phyloP scores from a whole-genome alignment of 2,888 invertebrate species.

The Epinotia demarniana region DNA sequence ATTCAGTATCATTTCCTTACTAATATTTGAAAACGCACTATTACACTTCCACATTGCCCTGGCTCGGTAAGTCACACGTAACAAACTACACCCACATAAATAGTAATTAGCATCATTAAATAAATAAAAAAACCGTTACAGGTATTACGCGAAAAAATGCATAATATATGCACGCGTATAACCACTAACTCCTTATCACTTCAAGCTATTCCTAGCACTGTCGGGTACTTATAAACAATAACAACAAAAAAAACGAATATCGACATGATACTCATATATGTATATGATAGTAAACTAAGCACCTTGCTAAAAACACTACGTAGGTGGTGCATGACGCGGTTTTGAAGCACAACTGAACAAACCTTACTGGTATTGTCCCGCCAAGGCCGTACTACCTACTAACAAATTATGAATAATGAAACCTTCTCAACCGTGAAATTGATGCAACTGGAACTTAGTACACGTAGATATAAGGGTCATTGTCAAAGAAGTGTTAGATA shows the following conservation, averaged over 20 bases:
- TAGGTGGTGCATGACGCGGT: constrained; percentile 78
- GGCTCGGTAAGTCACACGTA: background rate
- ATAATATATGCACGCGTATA: background rate
- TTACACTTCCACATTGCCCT: background rate
- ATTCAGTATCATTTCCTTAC: background rate
- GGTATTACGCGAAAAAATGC: no score
- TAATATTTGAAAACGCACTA: background rate
- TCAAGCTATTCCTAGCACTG: background rate
- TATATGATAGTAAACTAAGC: constrained; percentile 16
- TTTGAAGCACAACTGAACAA: constrained; percentile 68
- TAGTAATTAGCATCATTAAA: no score
- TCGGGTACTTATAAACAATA: constrained; percentile 1
- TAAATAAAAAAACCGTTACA: no score
- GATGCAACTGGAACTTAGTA: constrained; percentile 13
- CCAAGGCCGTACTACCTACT: constrained; percentile 57
- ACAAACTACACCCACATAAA: background rate
- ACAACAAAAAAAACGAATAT: background rate
- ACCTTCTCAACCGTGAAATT: constrained; percentile 36
- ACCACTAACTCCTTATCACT: background rate
- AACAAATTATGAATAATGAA: constrained; percentile 49
- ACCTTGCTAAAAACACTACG: constrained; percentile 78
- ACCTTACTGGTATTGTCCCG: constrained; percentile 54
- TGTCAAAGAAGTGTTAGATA: background rate
- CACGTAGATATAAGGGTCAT: background rate
- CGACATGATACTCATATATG: background rate